These are phyloP conservation scores for Hipposideros larvatus DNA, from an alignment of 2,797 vertebrate genomes.

Conservation along the genomic window DNA sequence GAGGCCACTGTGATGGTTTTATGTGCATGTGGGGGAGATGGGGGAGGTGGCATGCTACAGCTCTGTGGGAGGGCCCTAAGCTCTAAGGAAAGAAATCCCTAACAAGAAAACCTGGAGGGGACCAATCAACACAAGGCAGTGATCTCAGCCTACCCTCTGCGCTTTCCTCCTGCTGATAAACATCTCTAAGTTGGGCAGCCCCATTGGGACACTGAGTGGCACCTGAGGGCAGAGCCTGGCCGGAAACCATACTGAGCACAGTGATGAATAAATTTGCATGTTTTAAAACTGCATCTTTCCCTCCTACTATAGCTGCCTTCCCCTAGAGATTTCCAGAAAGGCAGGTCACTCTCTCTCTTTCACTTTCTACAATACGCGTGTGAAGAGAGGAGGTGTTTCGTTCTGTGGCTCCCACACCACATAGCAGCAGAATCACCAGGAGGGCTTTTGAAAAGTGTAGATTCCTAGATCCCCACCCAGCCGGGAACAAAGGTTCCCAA, in stretches of 20 bases:
- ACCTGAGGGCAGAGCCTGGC: background rate
- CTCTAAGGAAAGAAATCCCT: background rate
- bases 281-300: background rate
- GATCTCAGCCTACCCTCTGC: background rate
- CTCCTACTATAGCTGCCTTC: background rate
- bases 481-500: background rate
- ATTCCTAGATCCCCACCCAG: no score
- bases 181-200: background rate
- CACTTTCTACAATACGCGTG: background rate
- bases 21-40: no score
- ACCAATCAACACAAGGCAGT: background rate
- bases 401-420: background rate
- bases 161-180: background rate
- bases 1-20: background rate
- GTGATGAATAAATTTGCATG: background rate
- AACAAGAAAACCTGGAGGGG: background rate
- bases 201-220: background rate
- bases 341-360: background rate
- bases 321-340: background rate
- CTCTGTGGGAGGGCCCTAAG: background rate
- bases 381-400: background rate
- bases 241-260: background rate
- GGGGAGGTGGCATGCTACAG: background rate
- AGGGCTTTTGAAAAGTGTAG: background rate
- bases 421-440: background rate